phyloP scores from a whole-genome alignment of 2,888 invertebrate genomes.

The Carpatolechia fugitivella region DNA sequence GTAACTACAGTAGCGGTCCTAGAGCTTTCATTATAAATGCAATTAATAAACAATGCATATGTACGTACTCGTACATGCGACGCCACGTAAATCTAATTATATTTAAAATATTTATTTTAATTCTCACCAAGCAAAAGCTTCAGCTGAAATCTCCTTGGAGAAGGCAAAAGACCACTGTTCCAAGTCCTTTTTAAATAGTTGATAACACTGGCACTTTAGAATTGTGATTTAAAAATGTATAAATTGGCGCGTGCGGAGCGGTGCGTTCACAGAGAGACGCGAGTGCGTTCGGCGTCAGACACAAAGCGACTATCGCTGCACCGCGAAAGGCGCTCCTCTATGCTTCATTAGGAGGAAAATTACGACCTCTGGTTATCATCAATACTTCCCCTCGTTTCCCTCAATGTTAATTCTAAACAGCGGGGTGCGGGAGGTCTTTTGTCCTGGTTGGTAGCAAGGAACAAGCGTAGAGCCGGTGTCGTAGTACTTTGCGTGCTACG shows the following conservation, averaged over 20 bases:
- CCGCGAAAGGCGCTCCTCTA: conserved; percentile 51
- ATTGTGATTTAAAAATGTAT: conserved; percentile 22
- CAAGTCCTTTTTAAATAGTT: conserved; percentile 13
- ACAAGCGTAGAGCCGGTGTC: conserved; percentile 37
- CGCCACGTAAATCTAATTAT: conserved; percentile 22
- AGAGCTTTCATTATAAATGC: conserved; percentile 11
- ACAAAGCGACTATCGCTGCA: conserved; percentile 56
- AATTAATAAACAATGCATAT: conserved; percentile 1
- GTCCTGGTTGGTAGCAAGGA: conserved; percentile 34
- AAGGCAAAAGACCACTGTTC: conserved; percentile 29
- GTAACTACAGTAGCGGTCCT: not conserved
- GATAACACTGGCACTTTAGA: conserved; percentile 41
- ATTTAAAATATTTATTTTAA: conserved; percentile 10
- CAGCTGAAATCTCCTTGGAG: conserved; percentile 24
- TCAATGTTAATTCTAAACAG: conserved; percentile 17
- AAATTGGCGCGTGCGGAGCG: conserved; percentile 33
- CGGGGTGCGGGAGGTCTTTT: conserved; percentile 37
- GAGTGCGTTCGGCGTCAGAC: conserved; percentile 51
- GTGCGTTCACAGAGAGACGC: conserved; percentile 42
- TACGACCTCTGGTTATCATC: conserved; percentile 36
- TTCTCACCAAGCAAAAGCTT: conserved; percentile 43
- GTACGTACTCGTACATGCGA: conserved; percentile 13
- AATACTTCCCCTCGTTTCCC: conserved; percentile 36
- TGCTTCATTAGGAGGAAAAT: conserved; percentile 52
- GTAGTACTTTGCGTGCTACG: conserved; percentile 33